Evolutionary conservation across 2,113 vertebrate species (phyloP), one percentile per base, ranked within the genome.

Genomic region (Ictalurus furcatus): DNA sequence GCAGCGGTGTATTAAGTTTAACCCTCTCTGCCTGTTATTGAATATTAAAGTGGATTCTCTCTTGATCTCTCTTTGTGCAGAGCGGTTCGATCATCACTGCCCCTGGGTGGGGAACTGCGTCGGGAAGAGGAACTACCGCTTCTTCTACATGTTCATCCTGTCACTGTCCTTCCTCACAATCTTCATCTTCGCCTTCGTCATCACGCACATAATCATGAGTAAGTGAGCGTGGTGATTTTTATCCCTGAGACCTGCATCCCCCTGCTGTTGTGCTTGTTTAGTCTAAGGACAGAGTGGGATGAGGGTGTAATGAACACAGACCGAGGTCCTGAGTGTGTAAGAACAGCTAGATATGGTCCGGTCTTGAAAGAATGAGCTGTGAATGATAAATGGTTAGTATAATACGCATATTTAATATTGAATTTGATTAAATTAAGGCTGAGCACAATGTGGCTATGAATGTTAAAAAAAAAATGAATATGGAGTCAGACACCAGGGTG

Each of bases 141-240:
- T 98, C 97, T 99, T 99, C 97, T 99, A 99, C 96, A 98, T 99
- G 98, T 99, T 99, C 96, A 99, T 99, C 96, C 97, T 99, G 95
- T 99, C 98, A 86, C 97, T 99, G 93, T 99, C 98, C 95, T 98
- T 99, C 97, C 97, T 99, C 96, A 99, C 98, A 93, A 97, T 99
- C 96, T 99, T 99, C 97, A 99, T 99, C 96, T 99, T 99, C 92
- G 96, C 98, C 95, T 97, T 99, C 90, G 98, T 99, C 96, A 97
- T 98, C 96, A 98, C 98, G 89, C 97, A 99, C 96, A 95, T 99
- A 95, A 98, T 98, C 93, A 96, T 98, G 96, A 95, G 98, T 99
- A 98, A 99, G 98, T 98, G 96, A 56, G 28, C 7, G 21, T 6
- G 56, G n/a, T 17, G 21, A 59, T 56, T 34, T 80, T 34, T 81